These are phyloP conservation scores for Galeopterus variegatus DNA, from an alignment of 2,113 vertebrate genomes.

Conservation along the genomic window DNA sequence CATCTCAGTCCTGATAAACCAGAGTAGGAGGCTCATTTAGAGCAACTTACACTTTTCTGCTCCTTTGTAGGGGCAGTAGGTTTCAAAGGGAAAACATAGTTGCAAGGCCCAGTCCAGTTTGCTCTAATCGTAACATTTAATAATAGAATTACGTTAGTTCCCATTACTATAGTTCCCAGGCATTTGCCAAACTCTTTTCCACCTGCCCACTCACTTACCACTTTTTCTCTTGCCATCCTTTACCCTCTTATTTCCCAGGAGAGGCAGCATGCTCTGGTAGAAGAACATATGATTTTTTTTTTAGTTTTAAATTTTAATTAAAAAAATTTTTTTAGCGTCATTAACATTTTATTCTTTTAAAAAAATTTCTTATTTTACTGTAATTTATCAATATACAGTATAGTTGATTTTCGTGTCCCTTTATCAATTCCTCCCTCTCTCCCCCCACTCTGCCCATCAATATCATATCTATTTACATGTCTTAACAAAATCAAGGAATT, in stretches of 20 bases:
- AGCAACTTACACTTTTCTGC: background rate
- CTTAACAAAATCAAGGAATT: too few relatives aligned
- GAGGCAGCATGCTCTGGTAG: slow-evolving; percentile 3
- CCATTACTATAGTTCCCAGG: slow-evolving; percentile 22
- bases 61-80: slow-evolving; percentile 21
- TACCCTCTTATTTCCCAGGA: background rate
- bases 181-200: background rate
- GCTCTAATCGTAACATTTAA: slow-evolving; percentile 35
- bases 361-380: too few relatives aligned
- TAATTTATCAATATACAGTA: too few relatives aligned
- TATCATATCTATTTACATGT: too few relatives aligned
- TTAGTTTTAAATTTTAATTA: too few relatives aligned
- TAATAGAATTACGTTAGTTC: slow-evolving; percentile 42
- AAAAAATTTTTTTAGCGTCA: too few relatives aligned
- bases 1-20: background rate
- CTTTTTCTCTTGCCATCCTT: background rate
- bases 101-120: background rate
- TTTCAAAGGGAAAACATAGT: slow-evolving; percentile 29
- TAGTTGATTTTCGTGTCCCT: too few relatives aligned
- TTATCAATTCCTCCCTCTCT: too few relatives aligned
- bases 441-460: too few relatives aligned
- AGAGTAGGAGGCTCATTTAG: background rate
- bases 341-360: too few relatives aligned
- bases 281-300: background rate
- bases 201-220: background rate